These are phyloP conservation scores for Periophthalmus magnuspinnatus DNA, from an alignment of 2,797 vertebrate genomes.

Conservation along the genomic window DNA sequence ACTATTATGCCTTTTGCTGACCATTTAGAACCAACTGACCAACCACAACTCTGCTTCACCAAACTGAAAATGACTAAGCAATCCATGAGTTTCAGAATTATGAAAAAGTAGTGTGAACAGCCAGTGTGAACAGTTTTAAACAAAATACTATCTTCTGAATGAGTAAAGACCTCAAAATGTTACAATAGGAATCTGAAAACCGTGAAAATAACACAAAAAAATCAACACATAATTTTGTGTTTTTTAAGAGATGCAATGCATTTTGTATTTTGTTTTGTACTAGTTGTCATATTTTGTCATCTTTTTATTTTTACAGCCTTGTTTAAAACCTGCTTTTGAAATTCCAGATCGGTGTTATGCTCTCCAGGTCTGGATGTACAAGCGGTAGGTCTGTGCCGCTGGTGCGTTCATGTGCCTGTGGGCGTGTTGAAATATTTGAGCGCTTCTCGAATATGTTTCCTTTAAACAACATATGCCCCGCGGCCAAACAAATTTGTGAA, in stretches of 20 bases:
- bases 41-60: too few species aligned
- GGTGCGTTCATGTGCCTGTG: constrained; percentile 38
- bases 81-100: too few species aligned
- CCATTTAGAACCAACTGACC: too few species aligned
- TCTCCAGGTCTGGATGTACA: constrained; percentile 40
- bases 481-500: constrained; percentile 44
- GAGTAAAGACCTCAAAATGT: too few species aligned
- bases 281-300: background rate
- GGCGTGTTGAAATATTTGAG: constrained; percentile 63
- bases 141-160: too few species aligned
- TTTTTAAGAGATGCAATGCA: background rate
- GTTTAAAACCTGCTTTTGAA: background rate
- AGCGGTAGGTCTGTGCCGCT: constrained; percentile 9
- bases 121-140: too few species aligned
- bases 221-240: background rate
- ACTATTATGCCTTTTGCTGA: too few species aligned
- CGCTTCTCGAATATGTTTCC: constrained; percentile 49
- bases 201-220: background rate
- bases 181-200: too few species aligned
- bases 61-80: too few species aligned
- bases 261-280: too few species aligned
- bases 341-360: constrained; percentile 21
- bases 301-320: background rate
- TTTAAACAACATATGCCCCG: constrained; percentile 53
- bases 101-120: too few species aligned